Conservation (phyloP, 2,113 vertebrate genomes). For the Noctilio leporinus region DNA sequence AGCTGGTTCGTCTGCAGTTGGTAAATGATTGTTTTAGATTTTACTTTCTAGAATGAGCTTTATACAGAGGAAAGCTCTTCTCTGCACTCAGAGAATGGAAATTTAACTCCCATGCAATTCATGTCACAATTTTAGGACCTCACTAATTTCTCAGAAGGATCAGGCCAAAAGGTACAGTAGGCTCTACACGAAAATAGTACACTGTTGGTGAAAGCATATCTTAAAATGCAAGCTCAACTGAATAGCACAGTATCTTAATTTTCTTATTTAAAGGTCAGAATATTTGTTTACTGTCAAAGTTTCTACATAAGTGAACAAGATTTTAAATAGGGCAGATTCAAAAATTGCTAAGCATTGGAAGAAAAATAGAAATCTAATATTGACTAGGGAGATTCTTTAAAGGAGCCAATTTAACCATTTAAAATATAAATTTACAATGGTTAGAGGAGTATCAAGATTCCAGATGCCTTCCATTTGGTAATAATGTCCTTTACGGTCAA, state of each 20-base stretch:
- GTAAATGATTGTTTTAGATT: neutral
- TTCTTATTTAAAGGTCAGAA: slow-evolving; percentile 29
- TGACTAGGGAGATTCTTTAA: slow-evolving; percentile 10
- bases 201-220: neutral
- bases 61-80: neutral
- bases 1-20: neutral
- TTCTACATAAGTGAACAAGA: slow-evolving; percentile 24
- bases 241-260: neutral
- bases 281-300: slow-evolving; percentile 28
- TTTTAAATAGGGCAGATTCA: slow-evolving; percentile 29
- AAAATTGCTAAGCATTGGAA: slow-evolving; percentile 39
- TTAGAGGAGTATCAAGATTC: neutral
- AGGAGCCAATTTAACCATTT: slow-evolving; percentile 7
- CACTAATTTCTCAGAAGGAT: neutral
- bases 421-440: neutral
- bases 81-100: neutral
- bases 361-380: slow-evolving; percentile 23
- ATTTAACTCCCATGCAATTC: neutral
- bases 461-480: neutral
- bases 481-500: neutral
- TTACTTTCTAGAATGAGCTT: neutral
- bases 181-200: neutral
- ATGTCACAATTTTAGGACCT: neutral
- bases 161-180: neutral
- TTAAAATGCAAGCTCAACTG: neutral